Evolutionary conservation across 2,113 vertebrate genomes (phyloP), one percentile per base, ranked within the genome.

Genomic region (Mola mola): DNA sequence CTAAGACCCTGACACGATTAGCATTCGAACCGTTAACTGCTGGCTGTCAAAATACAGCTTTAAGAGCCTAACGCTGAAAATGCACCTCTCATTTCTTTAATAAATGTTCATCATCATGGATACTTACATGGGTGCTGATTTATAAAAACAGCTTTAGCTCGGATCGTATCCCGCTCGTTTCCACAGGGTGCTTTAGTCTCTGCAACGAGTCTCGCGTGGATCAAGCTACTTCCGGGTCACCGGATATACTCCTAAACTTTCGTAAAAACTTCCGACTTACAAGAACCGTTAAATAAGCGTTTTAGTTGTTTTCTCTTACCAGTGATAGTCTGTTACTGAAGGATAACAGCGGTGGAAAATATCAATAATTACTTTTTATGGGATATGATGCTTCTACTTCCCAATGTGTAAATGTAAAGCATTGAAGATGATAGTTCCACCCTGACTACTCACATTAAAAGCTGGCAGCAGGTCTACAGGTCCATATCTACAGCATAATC

Each of bases 101-200:
- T n/a, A n/a, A n/a, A 4, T 21, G 0, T 2, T 8, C 2, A 15
- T 12, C 1, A 1, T 22, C 0, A 4, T 2, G 7, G 2, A 41
- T 26, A 82, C 87, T 82, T 40, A 89, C 87, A 89, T 89, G 38
- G 2, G 47, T 60, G 37, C 4, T 31, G 20, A 2, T 37, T 9
- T 11, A n/a, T 41, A 4, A 37, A 53, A 17, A 20, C 7, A 2
- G 5, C 26, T 8, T 28, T 3, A 2, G n/a, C 33, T 4, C 31
- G 20, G n/a, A 13, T 10, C 1, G 7, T 19, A 11, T 6, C 1
- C 21, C 0, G 8, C 34, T 61, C 25, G 4, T 25, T 6, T 59
- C 8, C 37, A 34, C 44, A 19, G 15, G 2, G 0, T 43, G 1
- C 2, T 38, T 70, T 50, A 63, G 81, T 79, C 3, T 49, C 0